Evolutionary conservation across 2,888 invertebrate genomes (phyloP).

Genomic region (Agrotis clavis): DNA sequence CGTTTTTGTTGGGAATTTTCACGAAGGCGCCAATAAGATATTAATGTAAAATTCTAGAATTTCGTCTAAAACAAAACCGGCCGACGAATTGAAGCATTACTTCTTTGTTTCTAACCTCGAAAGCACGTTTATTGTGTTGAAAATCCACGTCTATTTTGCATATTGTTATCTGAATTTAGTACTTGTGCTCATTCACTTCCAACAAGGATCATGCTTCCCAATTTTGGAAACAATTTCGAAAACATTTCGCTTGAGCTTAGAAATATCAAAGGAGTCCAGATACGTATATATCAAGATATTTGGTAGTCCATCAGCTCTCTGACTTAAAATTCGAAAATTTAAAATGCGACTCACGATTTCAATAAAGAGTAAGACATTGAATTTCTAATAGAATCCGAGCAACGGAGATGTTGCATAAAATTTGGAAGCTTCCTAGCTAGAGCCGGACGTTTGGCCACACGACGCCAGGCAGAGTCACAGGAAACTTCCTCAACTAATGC

Average conservation of each 20-base stretch:
- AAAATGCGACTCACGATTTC: slow-evolving; percentile 46
- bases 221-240: slow-evolving; percentile 20
- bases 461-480: slow-evolving; percentile 47
- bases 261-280: slow-evolving; percentile 33
- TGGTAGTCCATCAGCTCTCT: slow-evolving; percentile 40
- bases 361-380: slow-evolving; percentile 58
- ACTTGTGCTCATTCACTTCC: slow-evolving; percentile 21
- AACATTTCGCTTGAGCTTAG: not conserved
- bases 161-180: slow-evolving; percentile 45
- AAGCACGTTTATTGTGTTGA: slow-evolving; percentile 29
- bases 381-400: slow-evolving; percentile 48
- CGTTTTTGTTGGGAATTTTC: slow-evolving; percentile 3
- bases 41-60: slow-evolving; percentile 1
- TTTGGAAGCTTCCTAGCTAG: slow-evolving; percentile 32
- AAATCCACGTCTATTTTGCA: slow-evolving; percentile 42
- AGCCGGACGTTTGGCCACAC: slow-evolving; percentile 43
- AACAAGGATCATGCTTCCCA: slow-evolving; percentile 12
- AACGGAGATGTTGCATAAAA: slow-evolving; percentile 40
- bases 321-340: slow-evolving; percentile 47
- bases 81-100: not conserved
- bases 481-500: slow-evolving; percentile 65
- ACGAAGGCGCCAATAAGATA: not conserved
- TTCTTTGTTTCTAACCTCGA: slow-evolving; percentile 18
- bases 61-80: not conserved
- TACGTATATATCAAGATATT: slow-evolving; percentile 43